phyloP scores from a whole-genome alignment of 2,888 invertebrate genomes.

The Philereme transversata region DNA sequence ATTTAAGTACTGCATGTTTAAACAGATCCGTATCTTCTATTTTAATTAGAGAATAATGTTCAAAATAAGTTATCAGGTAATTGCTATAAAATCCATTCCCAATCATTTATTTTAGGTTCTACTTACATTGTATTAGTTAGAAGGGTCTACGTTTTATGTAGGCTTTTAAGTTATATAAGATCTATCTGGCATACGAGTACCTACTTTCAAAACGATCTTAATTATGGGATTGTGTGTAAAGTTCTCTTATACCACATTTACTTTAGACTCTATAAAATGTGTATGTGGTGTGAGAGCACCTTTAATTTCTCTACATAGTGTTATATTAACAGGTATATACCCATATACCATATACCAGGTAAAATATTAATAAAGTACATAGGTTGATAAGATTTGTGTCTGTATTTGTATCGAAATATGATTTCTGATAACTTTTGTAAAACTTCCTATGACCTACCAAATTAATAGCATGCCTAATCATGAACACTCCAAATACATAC shows the following conservation, averaged over 20 bases:
- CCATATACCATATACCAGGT: no score
- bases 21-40: conserved; percentile 11
- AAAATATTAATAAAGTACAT: not conserved
- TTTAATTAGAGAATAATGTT: conserved; percentile 17
- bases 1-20: not conserved
- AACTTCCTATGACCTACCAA: conserved; percentile 25
- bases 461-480: conserved; percentile 15
- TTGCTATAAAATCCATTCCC: conserved; percentile 46
- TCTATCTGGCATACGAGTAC: conserved; percentile 52
- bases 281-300: conserved; percentile 4
- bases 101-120: conserved; percentile 50
- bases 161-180: conserved; percentile 73
- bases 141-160: conserved; percentile 80
- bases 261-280: conserved; percentile 1
- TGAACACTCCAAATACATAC: conserved; percentile 27
- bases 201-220: conserved; percentile 29
- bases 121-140: conserved; percentile 66
- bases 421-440: conserved; percentile 2
- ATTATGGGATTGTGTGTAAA: not conserved
- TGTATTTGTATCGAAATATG: conserved; percentile 9
- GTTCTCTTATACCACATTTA: not conserved
- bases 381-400: conserved; percentile 6
- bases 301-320: not conserved
- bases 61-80: conserved; percentile 19
- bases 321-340: not conserved